Evolutionary conservation across 1,140 invertebrate species (phyloP).

Genomic region (Aradophagus sp.): DNA sequence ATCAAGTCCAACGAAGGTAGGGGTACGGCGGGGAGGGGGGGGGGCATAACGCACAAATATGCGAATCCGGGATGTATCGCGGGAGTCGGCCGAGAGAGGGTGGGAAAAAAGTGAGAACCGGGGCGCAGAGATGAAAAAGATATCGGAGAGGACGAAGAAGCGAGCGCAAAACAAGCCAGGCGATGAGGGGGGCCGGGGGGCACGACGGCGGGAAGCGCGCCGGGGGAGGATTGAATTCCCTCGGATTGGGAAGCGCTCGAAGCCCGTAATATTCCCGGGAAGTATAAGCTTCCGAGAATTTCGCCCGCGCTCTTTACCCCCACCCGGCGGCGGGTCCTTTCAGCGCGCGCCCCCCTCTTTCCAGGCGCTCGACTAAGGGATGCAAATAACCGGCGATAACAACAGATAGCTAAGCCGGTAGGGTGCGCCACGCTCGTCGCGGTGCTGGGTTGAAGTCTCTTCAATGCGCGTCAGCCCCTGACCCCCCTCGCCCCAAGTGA

Average conservation of each 20-base stretch:
- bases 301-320: conserved; percentile 58
- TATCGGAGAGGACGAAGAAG: conserved; percentile 57
- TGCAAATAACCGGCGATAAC: conserved; percentile 74
- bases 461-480: conserved; percentile 3
- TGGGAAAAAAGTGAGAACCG: conserved; percentile 49
- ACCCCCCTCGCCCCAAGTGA: conserved; percentile 33
- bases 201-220: conserved; percentile 6
- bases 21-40: not conserved
- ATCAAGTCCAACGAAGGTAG: too few species aligned
- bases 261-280: conserved; percentile 68
- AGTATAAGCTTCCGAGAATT: conserved; percentile 70
- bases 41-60: conserved; percentile 1
- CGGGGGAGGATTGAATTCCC: conserved; percentile 27
- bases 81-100: conserved; percentile 4
- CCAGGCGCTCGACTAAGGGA: conserved; percentile 64
- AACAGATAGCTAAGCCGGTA: conserved; percentile 68
- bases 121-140: conserved; percentile 61
- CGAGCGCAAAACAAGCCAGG: conserved; percentile 26
- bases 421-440: conserved; percentile 33
- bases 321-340: conserved; percentile 11
- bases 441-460: conserved; percentile 49
- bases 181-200: conserved; percentile 5
- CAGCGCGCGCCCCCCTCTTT: conserved; percentile 2
- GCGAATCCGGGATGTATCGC: conserved; percentile 32
- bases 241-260: conserved; percentile 56